Conservation (phyloP, 2,113 vertebrate genomes). For the Caracal caracal region DNA sequence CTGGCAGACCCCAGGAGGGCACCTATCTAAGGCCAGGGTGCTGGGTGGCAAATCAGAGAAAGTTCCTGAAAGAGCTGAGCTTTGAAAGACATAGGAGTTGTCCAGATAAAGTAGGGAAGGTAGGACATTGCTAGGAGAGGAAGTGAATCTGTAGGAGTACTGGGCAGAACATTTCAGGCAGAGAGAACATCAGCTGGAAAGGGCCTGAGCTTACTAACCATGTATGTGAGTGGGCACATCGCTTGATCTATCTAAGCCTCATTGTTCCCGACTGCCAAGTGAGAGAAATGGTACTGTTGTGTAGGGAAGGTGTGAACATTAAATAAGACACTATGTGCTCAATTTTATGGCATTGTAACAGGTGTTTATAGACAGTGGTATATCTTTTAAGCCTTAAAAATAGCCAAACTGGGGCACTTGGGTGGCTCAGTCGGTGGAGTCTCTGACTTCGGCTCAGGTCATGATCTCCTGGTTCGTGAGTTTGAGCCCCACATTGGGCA, state of each 20-base stretch:
- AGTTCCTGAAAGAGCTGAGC: background rate
- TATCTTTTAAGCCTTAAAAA: conserved; percentile 36
- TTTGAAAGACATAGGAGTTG: background rate
- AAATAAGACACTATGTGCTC: background rate
- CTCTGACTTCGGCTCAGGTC: too few species aligned
- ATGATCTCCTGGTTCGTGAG: too few species aligned
- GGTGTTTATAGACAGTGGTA: background rate
- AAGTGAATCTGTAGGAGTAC: background rate
- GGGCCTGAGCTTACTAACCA: background rate
- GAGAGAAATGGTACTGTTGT: background rate
- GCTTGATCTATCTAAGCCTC: background rate
- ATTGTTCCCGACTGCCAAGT: background rate
- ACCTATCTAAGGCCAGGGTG: background rate
- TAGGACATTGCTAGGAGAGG: background rate
- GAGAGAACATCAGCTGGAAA: background rate
- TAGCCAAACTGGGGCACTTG: background rate
- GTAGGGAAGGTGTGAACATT: background rate
- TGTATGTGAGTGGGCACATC: background rate
- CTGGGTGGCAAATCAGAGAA: background rate
- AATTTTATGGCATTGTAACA: background rate
- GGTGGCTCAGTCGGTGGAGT: too few species aligned
- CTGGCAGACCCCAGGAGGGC: background rate
- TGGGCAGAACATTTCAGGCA: background rate
- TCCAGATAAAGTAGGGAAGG: background rate
- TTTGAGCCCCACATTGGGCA: too few species aligned